Evolutionary conservation across 2,113 vertebrate genomes (phyloP).

Genomic region (Pedetes capensis): DNA sequence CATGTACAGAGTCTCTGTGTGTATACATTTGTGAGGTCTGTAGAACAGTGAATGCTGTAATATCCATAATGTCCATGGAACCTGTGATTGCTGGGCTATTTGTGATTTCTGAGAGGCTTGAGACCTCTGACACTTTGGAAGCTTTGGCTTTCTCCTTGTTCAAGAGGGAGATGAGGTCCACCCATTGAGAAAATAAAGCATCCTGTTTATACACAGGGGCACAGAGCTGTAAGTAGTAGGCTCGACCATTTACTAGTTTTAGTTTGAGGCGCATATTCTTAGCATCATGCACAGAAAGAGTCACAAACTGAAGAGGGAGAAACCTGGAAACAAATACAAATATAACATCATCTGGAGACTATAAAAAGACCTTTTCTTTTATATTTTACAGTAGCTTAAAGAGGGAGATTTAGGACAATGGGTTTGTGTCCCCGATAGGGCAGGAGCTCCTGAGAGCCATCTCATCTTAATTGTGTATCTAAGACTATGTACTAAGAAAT

Average conservation of each 20-base stretch:
- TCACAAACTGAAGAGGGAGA: conserved; percentile 80
- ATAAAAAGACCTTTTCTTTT: not conserved
- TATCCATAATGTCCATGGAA: conserved; percentile 51
- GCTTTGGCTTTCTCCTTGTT: conserved; percentile 62
- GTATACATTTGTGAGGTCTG: not conserved
- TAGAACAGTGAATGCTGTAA: not conserved
- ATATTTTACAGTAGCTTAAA: not conserved
- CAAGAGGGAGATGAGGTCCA: conserved; percentile 72
- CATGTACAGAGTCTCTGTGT: rapidly evolving
- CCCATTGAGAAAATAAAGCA: conserved; percentile 72
- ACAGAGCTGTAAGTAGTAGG: conserved; percentile 82
- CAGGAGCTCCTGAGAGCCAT: not conserved
- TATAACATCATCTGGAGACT: not conserved
- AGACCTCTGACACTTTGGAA: conserved; percentile 39
- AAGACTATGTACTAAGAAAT: not conserved
- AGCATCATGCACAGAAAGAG: conserved; percentile 77
- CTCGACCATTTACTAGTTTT: conserved; percentile 75
- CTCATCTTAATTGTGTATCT: not conserved
- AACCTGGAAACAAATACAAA: conserved; percentile 72
- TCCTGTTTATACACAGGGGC: conserved; percentile 56
- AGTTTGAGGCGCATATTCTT: conserved; percentile 71
- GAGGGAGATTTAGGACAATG: not conserved
- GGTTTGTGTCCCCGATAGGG: not conserved
- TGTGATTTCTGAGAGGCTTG: conserved; percentile 52
- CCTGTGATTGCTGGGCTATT: conserved; percentile 48